phyloP scores from a whole-genome alignment of 2,113 vertebrate species.

The Beaufortia kweichowensis region DNA sequence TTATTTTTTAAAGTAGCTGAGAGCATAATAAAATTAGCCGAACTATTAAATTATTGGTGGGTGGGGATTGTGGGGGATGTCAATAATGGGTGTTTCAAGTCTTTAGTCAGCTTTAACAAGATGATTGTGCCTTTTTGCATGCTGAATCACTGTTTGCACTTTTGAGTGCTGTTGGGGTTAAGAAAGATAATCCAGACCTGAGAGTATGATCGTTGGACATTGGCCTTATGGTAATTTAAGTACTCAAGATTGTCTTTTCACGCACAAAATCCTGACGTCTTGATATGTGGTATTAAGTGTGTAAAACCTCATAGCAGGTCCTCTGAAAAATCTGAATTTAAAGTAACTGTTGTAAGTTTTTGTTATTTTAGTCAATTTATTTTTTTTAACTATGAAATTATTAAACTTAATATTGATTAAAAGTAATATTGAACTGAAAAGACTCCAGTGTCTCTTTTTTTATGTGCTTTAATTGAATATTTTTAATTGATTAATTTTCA shows the following conservation, averaged over 20 bases:
- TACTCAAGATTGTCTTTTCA: conserved; percentile 24
- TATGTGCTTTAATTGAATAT: neutral
- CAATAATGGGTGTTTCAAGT: too few species aligned
- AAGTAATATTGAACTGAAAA: neutral
- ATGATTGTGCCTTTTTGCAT: conserved; percentile 17
- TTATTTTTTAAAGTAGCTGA: too few species aligned
- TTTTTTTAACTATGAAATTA: conserved; percentile 11
- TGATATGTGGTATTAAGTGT: conserved; percentile 1
- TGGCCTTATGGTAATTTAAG: neutral
- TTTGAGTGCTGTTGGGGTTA: neutral
- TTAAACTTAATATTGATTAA: neutral
- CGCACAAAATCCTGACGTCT: conserved; percentile 13
- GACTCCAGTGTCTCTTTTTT: neutral
- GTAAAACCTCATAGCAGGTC: conserved; percentile 24
- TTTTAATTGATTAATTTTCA: too few species aligned
- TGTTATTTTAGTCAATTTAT: conserved; percentile 23
- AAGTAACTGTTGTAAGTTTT: neutral
- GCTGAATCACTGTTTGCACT: conserved; percentile 24
- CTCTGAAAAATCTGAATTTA: neutral
- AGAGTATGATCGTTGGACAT: conserved; percentile 7
- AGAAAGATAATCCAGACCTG: neutral
- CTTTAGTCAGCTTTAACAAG: neutral
- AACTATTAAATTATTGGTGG: too few species aligned
- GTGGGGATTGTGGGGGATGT: too few species aligned
- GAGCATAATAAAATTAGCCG: too few species aligned